These are phyloP conservation scores for Sebastes oblongus DNA, from an alignment of 2,797 vertebrate genomes.

Conservation along the genomic window DNA sequence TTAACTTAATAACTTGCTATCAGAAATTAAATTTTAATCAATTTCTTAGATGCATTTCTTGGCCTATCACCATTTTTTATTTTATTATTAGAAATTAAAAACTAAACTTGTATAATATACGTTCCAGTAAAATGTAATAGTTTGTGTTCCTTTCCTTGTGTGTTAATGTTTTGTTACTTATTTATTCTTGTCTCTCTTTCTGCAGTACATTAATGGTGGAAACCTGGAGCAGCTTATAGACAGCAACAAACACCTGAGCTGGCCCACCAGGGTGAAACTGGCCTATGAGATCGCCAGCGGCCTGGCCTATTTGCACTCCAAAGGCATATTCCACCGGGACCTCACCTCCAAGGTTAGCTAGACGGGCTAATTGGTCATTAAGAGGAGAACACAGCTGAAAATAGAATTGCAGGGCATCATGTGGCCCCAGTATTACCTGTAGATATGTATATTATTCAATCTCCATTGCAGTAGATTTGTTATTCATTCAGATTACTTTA, in stretches of 20 bases:
- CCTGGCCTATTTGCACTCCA: slow-evolving; percentile 93
- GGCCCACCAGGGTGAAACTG: slow-evolving; percentile 90
- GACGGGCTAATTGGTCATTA: slow-evolving; percentile 16
- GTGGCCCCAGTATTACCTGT: background rate
- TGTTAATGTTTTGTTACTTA: background rate
- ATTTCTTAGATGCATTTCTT: background rate
- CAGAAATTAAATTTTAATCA: background rate
- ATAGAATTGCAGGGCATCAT: background rate
- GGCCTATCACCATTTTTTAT: background rate
- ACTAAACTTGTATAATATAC: background rate
- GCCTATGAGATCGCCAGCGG: slow-evolving; percentile 91
- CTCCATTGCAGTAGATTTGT: background rate
- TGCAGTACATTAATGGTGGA: slow-evolving; percentile 97
- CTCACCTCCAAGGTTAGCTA: slow-evolving; percentile 94
- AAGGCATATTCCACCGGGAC: slow-evolving; percentile 98
- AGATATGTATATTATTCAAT: background rate
- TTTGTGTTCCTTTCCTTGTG: background rate
- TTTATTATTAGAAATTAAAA: background rate
- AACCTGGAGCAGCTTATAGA: slow-evolving; percentile 97
- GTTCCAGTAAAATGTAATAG: background rate
- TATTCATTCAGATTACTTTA: background rate
- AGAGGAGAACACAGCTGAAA: background rate
- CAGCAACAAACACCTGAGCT: slow-evolving; percentile 91
- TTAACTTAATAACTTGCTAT: too few species aligned
- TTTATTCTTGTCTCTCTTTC: slow-evolving; percentile 2